Percentiles rank a stretch among this genome's conserved stretches.
These are phyloP conservation scores for Anas platyrhynchos DNA, from an alignment of 2,113 vertebrate species.

Conservation along the genomic window DNA sequence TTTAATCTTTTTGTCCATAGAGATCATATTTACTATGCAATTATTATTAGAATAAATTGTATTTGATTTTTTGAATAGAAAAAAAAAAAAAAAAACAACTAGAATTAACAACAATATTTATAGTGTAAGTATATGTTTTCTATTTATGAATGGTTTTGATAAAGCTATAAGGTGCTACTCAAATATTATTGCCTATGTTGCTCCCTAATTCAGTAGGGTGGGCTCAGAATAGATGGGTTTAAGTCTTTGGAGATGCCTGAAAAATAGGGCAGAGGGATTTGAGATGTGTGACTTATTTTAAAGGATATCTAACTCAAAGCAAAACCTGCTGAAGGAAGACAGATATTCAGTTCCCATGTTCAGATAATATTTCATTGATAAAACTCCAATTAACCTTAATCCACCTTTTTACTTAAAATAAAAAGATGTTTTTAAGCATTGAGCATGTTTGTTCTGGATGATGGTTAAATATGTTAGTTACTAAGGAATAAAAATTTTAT, in stretches of 20 bases:
- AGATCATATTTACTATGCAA: background rate
- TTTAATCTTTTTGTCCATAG: background rate
- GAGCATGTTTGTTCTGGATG: slow-evolving; percentile 17
- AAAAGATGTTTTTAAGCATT: slow-evolving; percentile 29
- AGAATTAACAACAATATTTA: background rate
- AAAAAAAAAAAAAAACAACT: background rate
- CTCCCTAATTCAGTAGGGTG: background rate
- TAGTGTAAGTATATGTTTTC: background rate
- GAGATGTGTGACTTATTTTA: background rate
- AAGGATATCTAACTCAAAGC: background rate
- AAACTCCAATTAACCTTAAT: slow-evolving; percentile 57
- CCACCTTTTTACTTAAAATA: slow-evolving; percentile 39
- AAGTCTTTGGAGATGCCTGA: background rate
- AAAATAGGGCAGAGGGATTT: background rate
- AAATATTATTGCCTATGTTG: background rate
- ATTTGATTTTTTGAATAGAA: background rate
- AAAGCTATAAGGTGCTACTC: background rate
- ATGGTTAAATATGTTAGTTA: background rate
- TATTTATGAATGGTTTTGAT: background rate
- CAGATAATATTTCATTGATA: slow-evolving; percentile 28
- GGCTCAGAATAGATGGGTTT: background rate
- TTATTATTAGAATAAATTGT: background rate
- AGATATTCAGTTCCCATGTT: background rate
- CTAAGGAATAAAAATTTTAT: slow-evolving; percentile 3
- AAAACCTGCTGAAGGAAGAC: slow-evolving; percentile 4